A percentile compares a stretch with the other conserved stretches of the same genome.
These are phyloP conservation scores for Galaxias olidus DNA, from an alignment of 2,797 vertebrate genomes.

Conservation along the genomic window DNA sequence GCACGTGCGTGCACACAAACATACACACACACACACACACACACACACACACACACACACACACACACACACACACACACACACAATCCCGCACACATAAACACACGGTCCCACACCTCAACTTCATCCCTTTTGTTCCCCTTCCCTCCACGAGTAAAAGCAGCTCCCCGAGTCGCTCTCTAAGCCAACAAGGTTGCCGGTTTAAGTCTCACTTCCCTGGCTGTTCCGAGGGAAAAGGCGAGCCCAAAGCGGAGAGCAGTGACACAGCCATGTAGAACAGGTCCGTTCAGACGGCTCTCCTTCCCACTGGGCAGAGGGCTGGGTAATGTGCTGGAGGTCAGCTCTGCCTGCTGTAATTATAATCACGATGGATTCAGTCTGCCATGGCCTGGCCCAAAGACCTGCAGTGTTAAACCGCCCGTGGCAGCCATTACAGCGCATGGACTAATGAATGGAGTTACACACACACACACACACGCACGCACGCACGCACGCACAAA, in stretches of 20 bases:
- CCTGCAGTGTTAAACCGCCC: slow-evolving; percentile 69
- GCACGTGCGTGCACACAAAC: not conserved
- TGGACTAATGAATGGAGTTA: slow-evolving; percentile 61
- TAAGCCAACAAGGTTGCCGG: slow-evolving; percentile 50
- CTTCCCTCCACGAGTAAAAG: slow-evolving; percentile 56
- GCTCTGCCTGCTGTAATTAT: slow-evolving; percentile 64
- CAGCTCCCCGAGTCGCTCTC: slow-evolving; percentile 40
- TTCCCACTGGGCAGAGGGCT: slow-evolving; percentile 48
- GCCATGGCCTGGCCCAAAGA: slow-evolving; percentile 50
- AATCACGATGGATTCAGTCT: slow-evolving; percentile 60
- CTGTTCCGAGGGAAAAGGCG: slow-evolving; percentile 25
- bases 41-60: slow-evolving; percentile 4
- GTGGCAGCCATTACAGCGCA: slow-evolving; percentile 67
- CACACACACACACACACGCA: slow-evolving; percentile 32
- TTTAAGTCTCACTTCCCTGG: slow-evolving; percentile 52
- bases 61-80: slow-evolving; percentile 11
- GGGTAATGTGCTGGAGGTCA: slow-evolving; percentile 43
- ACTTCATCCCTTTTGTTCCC: no score
- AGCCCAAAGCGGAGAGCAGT: slow-evolving; percentile 30
- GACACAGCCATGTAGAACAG: slow-evolving; percentile 41
- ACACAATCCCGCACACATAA: not conserved
- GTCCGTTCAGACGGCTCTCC: slow-evolving; percentile 64
- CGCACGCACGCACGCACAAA: slow-evolving; percentile 3
- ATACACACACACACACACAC: slow-evolving; percentile 3
- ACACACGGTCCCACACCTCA: slow-evolving; percentile 40